Percentiles rank a stretch among this genome's conserved stretches.
phyloP scores from a whole-genome alignment of 2,113 vertebrate genomes.

The Grammomys dolichurus region DNA sequence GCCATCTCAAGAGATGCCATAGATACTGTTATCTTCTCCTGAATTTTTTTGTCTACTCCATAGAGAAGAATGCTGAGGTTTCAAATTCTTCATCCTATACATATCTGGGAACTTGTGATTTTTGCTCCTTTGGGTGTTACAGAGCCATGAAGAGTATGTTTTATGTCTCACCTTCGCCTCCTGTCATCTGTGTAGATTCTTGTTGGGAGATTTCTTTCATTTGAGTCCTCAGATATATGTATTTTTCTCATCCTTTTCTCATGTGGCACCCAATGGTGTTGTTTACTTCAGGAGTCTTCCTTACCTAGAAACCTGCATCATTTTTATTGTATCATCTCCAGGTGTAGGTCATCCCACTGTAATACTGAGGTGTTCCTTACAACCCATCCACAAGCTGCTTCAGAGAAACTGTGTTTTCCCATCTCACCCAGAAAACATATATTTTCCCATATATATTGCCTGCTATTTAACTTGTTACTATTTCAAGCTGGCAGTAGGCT shows the following conservation, averaged over 20 bases:
- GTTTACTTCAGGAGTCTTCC: not conserved
- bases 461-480: not conserved
- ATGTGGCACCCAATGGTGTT: not conserved
- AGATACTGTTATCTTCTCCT: not conserved
- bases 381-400: not conserved
- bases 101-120: rapidly evolving
- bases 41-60: not conserved
- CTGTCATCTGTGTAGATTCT: not conserved
- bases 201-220: not conserved
- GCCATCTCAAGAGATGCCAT: no score
- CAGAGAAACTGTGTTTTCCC: conserved; percentile 40
- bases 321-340: not conserved
- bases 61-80: not conserved
- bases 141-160: no score
- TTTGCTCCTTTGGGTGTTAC: not conserved
- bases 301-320: not conserved
- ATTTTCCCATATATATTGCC: not conserved
- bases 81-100: not conserved
- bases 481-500: not conserved
- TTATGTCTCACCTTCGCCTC: rapidly evolving
- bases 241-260: not conserved
- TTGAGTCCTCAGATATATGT: not conserved
- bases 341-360: not conserved
- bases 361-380: not conserved
- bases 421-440: not conserved